Evolutionary conservation across 2,797 vertebrate genomes (phyloP), one percentile per base, ranked within the genome.

Genomic region (Pangasius sanitwongsei): DNA sequence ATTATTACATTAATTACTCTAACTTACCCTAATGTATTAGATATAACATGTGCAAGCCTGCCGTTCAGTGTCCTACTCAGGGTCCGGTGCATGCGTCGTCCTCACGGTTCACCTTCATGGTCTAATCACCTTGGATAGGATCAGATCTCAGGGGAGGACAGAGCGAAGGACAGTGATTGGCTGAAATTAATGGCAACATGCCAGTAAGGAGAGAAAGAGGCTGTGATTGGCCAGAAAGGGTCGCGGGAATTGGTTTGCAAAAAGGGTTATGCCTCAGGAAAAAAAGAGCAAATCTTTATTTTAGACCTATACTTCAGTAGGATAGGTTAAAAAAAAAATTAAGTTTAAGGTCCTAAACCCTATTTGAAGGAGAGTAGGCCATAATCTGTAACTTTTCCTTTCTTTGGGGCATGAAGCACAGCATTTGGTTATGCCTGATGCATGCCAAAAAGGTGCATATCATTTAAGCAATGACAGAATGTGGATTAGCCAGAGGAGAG

Each of bases 111-210:
- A 85, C 81, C 91, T 77, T 85, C 85, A 75, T 15, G 81, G 77
- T 75, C 82, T 69, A 77, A 87, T 87, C 88, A 91, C 90, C 91
- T 92, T 88, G 61, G 89, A 89, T 67, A 86, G 91, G 90, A 86
- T 91, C 90, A 91, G 88, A 91, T 91, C 89, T 91, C 88, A 87
- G 88, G 91, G 88, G 88, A 91, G 89, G 88, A 88, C 86, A 89
- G 87, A 87, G 88, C 83, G 69, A 86, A 89, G 91, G 91, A 87
- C 89, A 90, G 82, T 65, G 85, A 69, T 78, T 67, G 85, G 87
- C 86, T 85, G 84, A 89, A 83, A 87, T 83, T 72, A 63, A 91
- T 85, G 77, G 77, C 81, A 88, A 89, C 91, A 89, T 92, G 88
- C 88, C 85, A 70, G 67, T 87, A 41, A 81, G 86, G 75, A 86